Evolutionary conservation across 2,888 invertebrate genomes (phyloP), one percentile per base, ranked within the genome.

Genomic region (Lasioglossum pauxillum): DNA sequence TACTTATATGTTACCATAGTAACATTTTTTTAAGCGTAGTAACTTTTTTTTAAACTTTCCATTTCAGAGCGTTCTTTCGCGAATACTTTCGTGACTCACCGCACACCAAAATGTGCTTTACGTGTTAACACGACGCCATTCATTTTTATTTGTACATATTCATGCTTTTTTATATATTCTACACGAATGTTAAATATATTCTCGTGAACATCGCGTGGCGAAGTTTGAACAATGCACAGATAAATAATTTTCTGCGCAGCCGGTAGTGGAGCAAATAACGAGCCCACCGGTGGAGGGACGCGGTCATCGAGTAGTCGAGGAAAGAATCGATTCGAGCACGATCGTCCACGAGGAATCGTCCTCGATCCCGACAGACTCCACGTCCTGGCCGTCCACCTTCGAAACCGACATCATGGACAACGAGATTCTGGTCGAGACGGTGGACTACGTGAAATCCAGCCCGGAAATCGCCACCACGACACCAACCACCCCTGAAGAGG

Each of bases 381-480:
- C 89, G 49, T 85, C 90, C 31, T 86, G 85, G 83, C 83, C 87
- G 27, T 86, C 91, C 74, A 90, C 88, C 49, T 87, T 92, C 69
- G 93, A 93, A 80, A 93, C 93, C 72, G 93, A 94, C 85, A 93
- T 92, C 79, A 93, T 94, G 93, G 90, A 93, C 90, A 95, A 95
- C 88, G 95, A 95, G 88, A 95, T 95, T 78, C 92, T 93, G 46
- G 90, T 92, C 69, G 94, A 94, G 83, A 92, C 92, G 74, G 91
- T 92, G 81, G 93, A 93, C 83, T 92, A 93, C 85, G 90, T 91
- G 44, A 91, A 86, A 82, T 91, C 91, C 60, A 91, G 80, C 76
- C 82, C 87, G 60, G 90, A 88, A 75, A 75, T 90, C 78, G 89
- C 90, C 57, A 84, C 91, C 23, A 87, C 89, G 67, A 91, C 88